These are phyloP conservation scores for Gracilinanus agilis DNA, from an alignment of 2,113 vertebrate genomes.

Conservation along the genomic window DNA sequence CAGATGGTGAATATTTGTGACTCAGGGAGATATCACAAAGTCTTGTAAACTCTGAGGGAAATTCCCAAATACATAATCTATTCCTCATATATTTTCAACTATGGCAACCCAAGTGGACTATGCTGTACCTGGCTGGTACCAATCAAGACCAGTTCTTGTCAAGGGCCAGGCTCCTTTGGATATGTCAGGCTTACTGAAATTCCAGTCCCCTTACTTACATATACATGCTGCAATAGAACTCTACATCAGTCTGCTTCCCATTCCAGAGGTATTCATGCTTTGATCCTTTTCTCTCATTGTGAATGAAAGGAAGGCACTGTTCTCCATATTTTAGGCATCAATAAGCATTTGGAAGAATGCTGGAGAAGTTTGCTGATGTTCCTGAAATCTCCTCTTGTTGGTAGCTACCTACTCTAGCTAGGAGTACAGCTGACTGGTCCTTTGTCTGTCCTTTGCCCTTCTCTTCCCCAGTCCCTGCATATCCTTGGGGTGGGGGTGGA, in stretches of 20 bases:
- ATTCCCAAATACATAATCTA: background rate
- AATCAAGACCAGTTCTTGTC: background rate
- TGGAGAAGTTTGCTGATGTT: background rate
- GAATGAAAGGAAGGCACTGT: background rate
- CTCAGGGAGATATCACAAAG: background rate
- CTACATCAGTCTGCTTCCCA: background rate
- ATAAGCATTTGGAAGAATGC: background rate
- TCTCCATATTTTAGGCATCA: background rate
- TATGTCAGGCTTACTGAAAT: background rate
- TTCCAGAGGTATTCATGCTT: background rate
- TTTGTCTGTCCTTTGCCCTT: conserved; percentile 1
- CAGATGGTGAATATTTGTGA: background rate
- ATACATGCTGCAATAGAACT: background rate
- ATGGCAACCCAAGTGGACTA: background rate
- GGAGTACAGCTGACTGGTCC: background rate
- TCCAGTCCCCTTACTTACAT: background rate
- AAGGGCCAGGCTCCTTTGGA: background rate
- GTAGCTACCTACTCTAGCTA: background rate
- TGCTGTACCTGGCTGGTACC: background rate
- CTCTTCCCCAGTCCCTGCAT: conserved; percentile 9
- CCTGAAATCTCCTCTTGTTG: background rate
- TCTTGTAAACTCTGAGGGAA: background rate
- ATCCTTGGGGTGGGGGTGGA: background rate
- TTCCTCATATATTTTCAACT: background rate
- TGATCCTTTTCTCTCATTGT: background rate